Conservation (phyloP, 1,140 invertebrate species). For the Drosophila tani region DNA sequence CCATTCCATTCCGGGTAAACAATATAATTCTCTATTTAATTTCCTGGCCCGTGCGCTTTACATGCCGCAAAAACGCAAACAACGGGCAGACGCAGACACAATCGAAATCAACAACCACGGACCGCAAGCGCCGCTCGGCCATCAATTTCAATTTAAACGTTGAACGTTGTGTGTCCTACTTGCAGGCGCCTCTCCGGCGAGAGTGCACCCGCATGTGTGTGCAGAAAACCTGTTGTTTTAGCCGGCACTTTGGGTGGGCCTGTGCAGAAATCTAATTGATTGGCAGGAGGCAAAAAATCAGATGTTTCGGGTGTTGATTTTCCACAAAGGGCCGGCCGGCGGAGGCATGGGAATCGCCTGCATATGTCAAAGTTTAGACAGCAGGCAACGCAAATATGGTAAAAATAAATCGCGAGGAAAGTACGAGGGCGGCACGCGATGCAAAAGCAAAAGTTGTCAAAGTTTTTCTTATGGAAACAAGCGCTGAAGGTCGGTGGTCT, state of each 20-base stretch:
- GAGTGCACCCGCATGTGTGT: conserved; percentile 24
- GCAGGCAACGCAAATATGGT: conserved; percentile 76
- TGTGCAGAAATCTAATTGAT: conserved; percentile 74
- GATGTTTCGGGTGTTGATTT: conserved; percentile 60
- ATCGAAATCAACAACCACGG: conserved; percentile 46
- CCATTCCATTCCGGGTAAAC: conserved; percentile 2
- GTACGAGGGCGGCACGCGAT: conserved; percentile 60
- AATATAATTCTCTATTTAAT: conserved; percentile 70
- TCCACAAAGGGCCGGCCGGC: neutral
- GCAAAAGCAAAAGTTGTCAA: conserved; percentile 24
- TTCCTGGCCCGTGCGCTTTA: conserved; percentile 32
- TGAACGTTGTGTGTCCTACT: conserved; percentile 68
- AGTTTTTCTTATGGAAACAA: conserved; percentile 12
- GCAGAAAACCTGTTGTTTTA: conserved; percentile 61
- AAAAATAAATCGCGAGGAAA: conserved; percentile 39
- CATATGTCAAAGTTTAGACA: conserved; percentile 81
- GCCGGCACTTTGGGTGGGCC: conserved; percentile 20
- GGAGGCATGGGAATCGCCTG: conserved; percentile 31
- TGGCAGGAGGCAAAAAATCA: conserved; percentile 49
- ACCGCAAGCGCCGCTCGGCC: conserved; percentile 63
- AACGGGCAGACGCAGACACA: conserved; percentile 30
- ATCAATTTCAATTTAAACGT: conserved; percentile 80
- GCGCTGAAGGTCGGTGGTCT: conserved; percentile 64
- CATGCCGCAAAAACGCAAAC: conserved; percentile 32
- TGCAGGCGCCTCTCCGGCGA: conserved; percentile 24